Evolutionary conservation across 2,797 vertebrate species (phyloP), one percentile per base, ranked within the genome.

Genomic region (Sarcophilus harrisii): DNA sequence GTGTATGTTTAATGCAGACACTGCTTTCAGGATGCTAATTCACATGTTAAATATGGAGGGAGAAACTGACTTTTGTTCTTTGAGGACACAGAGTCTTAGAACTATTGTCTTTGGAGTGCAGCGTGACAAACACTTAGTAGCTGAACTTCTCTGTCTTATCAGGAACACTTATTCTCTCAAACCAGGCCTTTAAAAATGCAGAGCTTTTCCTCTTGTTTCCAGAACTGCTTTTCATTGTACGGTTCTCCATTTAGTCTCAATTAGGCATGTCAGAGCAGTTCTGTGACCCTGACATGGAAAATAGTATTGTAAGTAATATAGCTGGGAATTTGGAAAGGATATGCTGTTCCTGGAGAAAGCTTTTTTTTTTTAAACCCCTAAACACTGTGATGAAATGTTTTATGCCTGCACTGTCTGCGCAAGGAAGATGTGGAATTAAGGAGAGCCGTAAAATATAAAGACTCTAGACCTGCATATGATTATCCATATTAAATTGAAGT

Each of bases 371-470:
- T 57, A 93, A 52, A 55, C 90, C 24, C 58, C 28, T 94, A n/a
- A 98, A 97, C 92, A 92, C 59, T 24, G 1, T 95, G 89, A 97
- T 96, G 92, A 98, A 98, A 98, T 98, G 55, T 97, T 98, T 98
- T 97, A 95, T 98, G 60, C 94, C 52, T 89, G 0, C 95, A 94
- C 92, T 93, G 28, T 97, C 95, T 97, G 81, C 94, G 94, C 18
- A 30, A 96, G 93, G 95, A 94, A 98, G 87, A 98, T 95, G 58
- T 94, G 30, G 94, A 98, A 98, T 98, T 98, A 98, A 98, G 91
- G 93, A 97, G 91, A 97, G 73, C 87, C 97, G 66, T 98, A 98
- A 98, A 98, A 98, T 93, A 95, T 95, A 96, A 98, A 98, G 95
- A 93, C 87, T 97, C 93, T 73, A 97, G 96, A 98, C 92, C 81